Conservation (phyloP, 2,888 invertebrate genomes). For the Teleiodes luculella region DNA sequence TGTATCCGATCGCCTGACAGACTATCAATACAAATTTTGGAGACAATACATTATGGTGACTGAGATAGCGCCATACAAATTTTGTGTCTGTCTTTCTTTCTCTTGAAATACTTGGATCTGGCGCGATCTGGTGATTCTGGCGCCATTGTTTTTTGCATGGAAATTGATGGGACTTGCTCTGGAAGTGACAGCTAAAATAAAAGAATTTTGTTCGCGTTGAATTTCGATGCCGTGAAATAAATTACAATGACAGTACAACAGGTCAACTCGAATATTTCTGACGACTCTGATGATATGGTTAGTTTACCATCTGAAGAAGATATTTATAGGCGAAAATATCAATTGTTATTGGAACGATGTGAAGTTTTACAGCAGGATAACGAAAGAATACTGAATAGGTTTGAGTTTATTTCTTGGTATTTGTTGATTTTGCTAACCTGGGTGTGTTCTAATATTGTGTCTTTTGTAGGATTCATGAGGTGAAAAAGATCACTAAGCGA, state of each 20-base stretch:
- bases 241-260: constrained; percentile 79
- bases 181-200: constrained; percentile 51
- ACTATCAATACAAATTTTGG: neutral
- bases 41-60: neutral
- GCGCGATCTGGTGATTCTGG: too few species aligned
- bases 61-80: constrained; percentile 23
- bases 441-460: constrained; percentile 27
- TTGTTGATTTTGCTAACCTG: constrained; percentile 26
- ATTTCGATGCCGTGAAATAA: constrained; percentile 72
- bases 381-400: constrained; percentile 84
- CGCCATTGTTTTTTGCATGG: neutral
- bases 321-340: constrained; percentile 85
- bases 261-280: constrained; percentile 75
- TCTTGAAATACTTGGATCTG: neutral
- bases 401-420: constrained; percentile 38
- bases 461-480: constrained; percentile 81
- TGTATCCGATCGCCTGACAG: constrained; percentile 9
- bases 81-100: neutral
- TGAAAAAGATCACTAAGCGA: constrained; percentile 82
- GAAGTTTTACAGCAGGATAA: constrained; percentile 87
- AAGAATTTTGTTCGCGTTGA: constrained; percentile 67
- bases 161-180: constrained; percentile 20
- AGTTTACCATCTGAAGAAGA: constrained; percentile 80
- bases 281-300: constrained; percentile 77
- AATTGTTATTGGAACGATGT: constrained; percentile 85